Conservation (phyloP, 2,888 invertebrate species). For the Odontothrips loti region DNA sequence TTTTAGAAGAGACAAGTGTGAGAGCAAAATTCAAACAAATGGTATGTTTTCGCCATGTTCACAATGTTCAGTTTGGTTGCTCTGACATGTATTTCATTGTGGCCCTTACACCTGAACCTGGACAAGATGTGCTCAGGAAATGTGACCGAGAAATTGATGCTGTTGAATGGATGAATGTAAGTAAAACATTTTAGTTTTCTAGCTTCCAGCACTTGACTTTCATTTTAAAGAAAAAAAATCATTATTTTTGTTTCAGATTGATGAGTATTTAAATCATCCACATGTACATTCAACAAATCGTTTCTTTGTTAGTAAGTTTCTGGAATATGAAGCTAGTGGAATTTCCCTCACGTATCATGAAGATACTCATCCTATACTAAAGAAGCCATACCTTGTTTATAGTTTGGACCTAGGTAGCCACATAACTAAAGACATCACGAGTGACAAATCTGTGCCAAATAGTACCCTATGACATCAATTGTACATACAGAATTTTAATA, state of each 20-base stretch:
- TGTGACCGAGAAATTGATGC: constrained; percentile 73
- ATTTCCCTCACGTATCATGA: neutral
- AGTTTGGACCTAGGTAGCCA: neutral
- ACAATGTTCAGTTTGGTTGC: constrained; percentile 70
- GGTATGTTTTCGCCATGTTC: constrained; percentile 72
- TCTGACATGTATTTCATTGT: constrained; percentile 84
- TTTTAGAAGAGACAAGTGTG: constrained; percentile 86
- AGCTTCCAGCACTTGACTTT: neutral
- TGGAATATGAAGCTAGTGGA: constrained; percentile 51
- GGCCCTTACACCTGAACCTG: constrained; percentile 55
- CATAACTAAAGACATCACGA: neutral
- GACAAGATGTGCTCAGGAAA: constrained; percentile 58
- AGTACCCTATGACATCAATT: neutral
- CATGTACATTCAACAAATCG: constrained; percentile 69
- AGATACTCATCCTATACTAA: neutral
- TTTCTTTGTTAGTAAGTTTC: constrained; percentile 60
- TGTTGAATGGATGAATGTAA: constrained; percentile 75
- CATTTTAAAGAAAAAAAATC: neutral
- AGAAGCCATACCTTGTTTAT: neutral
- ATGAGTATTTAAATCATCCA: constrained; percentile 66
- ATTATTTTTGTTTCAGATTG: constrained; percentile 44
- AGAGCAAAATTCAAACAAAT: constrained; percentile 69
- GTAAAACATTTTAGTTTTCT: constrained; percentile 8
- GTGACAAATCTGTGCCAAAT: neutral
- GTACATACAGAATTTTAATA: neutral